Percentiles rank a stretch among this genome's conserved stretches.
Conservation (phyloP, 2,113 vertebrate species). For the Nestor notabilis region DNA sequence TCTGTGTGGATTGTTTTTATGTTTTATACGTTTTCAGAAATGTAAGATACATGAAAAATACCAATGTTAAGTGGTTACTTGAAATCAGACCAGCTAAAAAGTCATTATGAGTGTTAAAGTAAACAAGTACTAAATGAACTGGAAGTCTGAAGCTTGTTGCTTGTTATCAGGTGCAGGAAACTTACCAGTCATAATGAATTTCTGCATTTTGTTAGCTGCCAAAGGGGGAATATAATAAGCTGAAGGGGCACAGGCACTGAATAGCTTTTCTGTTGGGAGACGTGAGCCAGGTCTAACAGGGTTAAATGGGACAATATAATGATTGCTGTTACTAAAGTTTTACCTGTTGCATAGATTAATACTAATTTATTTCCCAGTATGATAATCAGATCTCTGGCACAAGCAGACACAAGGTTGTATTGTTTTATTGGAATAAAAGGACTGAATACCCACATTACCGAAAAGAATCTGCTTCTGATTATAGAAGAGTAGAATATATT, state of each 20-base stretch:
- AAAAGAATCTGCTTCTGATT: background rate
- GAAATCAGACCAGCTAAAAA: background rate
- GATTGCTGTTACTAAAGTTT: background rate
- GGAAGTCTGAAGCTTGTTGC: background rate
- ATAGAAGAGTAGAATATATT: background rate
- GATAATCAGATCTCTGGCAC: background rate
- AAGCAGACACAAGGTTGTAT: background rate
- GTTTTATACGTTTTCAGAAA: background rate
- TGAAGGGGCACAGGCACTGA: background rate
- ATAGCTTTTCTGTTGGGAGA: background rate
- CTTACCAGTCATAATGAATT: background rate
- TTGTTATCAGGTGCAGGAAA: background rate
- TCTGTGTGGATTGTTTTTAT: background rate
- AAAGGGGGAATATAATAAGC: background rate
- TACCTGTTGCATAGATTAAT: background rate
- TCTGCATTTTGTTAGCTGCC: background rate
- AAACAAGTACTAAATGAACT: background rate
- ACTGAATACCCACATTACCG: background rate
- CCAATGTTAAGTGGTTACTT: background rate
- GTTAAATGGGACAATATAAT: background rate
- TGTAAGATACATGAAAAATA: background rate
- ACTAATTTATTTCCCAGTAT: background rate
- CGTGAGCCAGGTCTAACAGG: background rate
- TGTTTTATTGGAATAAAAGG: background rate
- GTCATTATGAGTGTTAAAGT: background rate